Conservation (phyloP, 2,113 vertebrate genomes). For the Nibea coibor region DNA sequence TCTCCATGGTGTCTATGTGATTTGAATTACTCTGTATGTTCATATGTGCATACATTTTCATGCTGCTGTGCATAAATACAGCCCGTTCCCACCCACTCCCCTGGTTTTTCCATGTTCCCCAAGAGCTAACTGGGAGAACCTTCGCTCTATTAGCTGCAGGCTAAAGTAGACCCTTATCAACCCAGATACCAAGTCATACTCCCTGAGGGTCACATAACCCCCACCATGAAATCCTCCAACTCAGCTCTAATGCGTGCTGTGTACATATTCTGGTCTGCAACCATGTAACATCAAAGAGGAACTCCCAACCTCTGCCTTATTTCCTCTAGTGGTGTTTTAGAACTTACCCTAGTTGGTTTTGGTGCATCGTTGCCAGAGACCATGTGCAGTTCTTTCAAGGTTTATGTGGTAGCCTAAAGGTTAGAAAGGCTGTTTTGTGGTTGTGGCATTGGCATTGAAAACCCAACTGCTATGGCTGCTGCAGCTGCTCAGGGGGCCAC, state of each 20-base stretch:
- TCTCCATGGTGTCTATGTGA: not conserved
- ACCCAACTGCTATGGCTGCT: not conserved
- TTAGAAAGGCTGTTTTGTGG: slow-evolving; percentile 5
- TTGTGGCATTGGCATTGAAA: slow-evolving; percentile 1
- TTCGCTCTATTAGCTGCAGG: slow-evolving; percentile 59
- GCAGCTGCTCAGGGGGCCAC: not conserved
- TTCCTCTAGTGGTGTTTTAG: slow-evolving; percentile 29
- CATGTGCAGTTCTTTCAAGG: not conserved
- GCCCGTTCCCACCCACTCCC: slow-evolving; percentile 30
- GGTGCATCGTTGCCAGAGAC: slow-evolving; percentile 1
- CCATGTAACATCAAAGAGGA: slow-evolving; percentile 60
- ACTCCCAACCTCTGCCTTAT: slow-evolving; percentile 49
- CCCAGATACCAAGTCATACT: slow-evolving; percentile 40
- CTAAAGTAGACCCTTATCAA: slow-evolving; percentile 57
- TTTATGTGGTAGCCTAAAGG: slow-evolving; percentile 11
- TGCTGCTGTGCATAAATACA: slow-evolving; percentile 13
- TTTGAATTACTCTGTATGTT: not conserved
- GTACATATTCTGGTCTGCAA: slow-evolving; percentile 64
- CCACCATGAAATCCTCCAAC: slow-evolving; percentile 53
- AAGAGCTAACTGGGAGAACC: not conserved
- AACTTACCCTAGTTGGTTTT: slow-evolving; percentile 19
- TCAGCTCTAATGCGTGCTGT: slow-evolving; percentile 54
- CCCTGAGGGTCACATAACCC: slow-evolving; percentile 51
- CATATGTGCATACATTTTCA: slow-evolving; percentile 28
- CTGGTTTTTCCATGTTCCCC: slow-evolving; percentile 22